Evolutionary conservation across 2,797 vertebrate species (phyloP).

Genomic region (Leptodactylus fallax): DNA sequence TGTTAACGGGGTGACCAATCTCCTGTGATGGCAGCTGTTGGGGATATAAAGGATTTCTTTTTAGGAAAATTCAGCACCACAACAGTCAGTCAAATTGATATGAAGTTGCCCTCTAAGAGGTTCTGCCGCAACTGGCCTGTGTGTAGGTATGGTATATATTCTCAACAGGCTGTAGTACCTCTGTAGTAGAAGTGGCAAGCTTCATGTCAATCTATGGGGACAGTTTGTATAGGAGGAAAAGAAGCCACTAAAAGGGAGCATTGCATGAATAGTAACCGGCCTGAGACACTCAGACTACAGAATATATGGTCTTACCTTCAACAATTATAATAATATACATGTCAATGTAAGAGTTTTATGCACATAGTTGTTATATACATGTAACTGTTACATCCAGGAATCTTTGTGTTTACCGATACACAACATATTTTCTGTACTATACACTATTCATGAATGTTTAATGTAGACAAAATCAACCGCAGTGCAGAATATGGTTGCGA

Average conservation of each 20-base stretch:
- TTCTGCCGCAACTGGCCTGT: too few relatives aligned
- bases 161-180: neutral
- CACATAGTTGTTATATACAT: neutral
- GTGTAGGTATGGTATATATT: neutral
- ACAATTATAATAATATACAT: too few relatives aligned
- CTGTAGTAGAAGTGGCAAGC: neutral
- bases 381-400: neutral
- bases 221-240: neutral
- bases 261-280: neutral
- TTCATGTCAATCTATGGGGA: neutral
- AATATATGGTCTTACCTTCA: neutral
- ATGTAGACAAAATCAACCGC: conserved; percentile 3
- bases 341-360: neutral
- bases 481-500: neutral
- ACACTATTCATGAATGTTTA: conserved; percentile 27
- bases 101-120: too few relatives aligned
- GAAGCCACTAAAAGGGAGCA: neutral
- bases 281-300: neutral
- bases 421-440: neutral
- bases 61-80: too few relatives aligned
- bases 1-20: too few relatives aligned
- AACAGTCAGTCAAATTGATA: too few relatives aligned
- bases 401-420: neutral
- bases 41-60: too few relatives aligned
- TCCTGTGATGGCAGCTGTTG: too few relatives aligned